Evolutionary conservation across 2,888 invertebrate genomes (phyloP), one percentile per base, ranked within the genome.

Genomic region (Melanargia galathea): DNA sequence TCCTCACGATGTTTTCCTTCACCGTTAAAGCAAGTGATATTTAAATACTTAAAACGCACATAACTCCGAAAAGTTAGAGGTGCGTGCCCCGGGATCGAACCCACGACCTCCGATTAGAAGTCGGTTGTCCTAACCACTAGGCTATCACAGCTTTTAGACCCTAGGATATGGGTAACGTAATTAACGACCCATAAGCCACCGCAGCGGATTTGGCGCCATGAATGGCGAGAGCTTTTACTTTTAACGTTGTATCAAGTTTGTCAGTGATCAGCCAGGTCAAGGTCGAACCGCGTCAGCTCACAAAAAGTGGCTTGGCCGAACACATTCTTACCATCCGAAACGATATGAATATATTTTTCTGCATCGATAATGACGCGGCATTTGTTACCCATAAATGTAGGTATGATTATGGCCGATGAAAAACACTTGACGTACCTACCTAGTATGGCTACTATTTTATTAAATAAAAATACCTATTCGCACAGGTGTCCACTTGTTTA

Each of bases 141-240:
- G n/a, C n/a, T n/a, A n/a, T n/a, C n/a, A n/a, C n/a, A n/a, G n/a
- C n/a, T n/a, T n/a, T n/a, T n/a, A n/a, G n/a, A n/a, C n/a, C n/a
- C n/a, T 22, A 46, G 22, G 22, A 24, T 48, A 48, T 16, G 26
- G 16, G 22, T 26, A 30, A 8, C 10, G 18, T 51, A 18, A 51
- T 30, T 16, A 49, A 49, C n/a, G 13, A n/a, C 10, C 22, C 20
- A 52, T 35, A 20, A 33, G 52, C 33, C 35, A 52, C 35, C 20
- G 22, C 22, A 35, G 26, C 30, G 33, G 35, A 56, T 65, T 64
- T 59, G 35, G 26, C 43, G 33, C 38, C 26, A 46, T 51, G 72
- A 80, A 79, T 81, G 83, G 82, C 79, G 83, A 86, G 86, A 83
- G 87, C 84, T 86, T 86, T 87, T 86, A 83, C 84, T 86, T 86